Evolutionary conservation across 2,888 invertebrate species (phyloP), one percentile per base, ranked within the genome.

Genomic region (Mechanitis mazaeus): DNA sequence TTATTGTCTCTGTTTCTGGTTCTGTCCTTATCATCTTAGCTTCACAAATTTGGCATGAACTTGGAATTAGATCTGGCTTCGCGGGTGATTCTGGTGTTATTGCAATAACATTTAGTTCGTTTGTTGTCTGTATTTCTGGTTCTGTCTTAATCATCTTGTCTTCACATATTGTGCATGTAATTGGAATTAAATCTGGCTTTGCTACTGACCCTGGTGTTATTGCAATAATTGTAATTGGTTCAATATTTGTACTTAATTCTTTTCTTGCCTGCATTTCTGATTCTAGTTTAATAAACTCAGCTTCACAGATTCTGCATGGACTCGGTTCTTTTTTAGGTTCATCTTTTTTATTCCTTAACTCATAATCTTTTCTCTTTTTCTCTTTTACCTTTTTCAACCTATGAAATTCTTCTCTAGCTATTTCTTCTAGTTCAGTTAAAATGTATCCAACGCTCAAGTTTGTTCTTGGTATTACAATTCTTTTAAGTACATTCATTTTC

Each of bases 401-500:
- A 53, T 68, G 72, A 54, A 75, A 69, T 59, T 80, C 80, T 64
- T 83, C 79, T 66, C 79, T 71, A 2, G 69, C 75, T 28, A 72
- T 58, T 58, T 81, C 80, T 68, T 83, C 78, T 9, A 82, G 59
- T 63, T 78, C 78, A 12, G 65, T 50, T 3, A 70, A 0, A 42
- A 81, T 77, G 56, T 79, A 79, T 1, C 53, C 42, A n/a, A 78
- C 72, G 0, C 77, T 78, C 0, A 59, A 59, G 55, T 70, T 65
- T 4, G 74, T 74, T 67, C 72, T 74, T 54, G 80, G 81, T 64
- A 80, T 69, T 3, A 80, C 68, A 2, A 79, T 68, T 68, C 75
- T 81, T 47, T 66, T 68, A 38, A 80, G 63, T 2, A 77, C 75
- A 59, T 80, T 81, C 66, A 71, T 56, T 58, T 74, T 71, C 73